A percentile compares a stretch with the other conserved stretches of the same genome.
Conservation (phyloP, 2,888 invertebrate genomes). For the Pasiphila rectangulata region DNA sequence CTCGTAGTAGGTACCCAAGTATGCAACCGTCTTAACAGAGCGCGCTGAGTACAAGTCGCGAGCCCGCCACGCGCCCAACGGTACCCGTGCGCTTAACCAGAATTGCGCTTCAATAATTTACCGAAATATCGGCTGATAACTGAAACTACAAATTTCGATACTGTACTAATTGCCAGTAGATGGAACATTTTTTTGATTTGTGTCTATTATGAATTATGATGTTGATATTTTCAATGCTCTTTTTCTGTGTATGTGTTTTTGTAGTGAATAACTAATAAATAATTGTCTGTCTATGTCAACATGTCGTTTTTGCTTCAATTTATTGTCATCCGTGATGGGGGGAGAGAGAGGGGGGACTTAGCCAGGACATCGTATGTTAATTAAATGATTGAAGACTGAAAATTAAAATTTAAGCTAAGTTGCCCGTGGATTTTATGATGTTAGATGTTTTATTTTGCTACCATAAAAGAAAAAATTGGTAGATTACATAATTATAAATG, state of each 20-base stretch:
- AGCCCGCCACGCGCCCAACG: slow-evolving; percentile 68
- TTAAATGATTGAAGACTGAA: too few species aligned
- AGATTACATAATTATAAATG: too few species aligned
- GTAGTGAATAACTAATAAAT: background rate
- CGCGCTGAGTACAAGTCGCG: slow-evolving; percentile 37
- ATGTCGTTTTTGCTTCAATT: too few species aligned
- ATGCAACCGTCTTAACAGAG: slow-evolving; percentile 17
- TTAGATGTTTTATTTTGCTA: too few species aligned
- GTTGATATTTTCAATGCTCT: background rate
- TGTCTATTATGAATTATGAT: background rate
- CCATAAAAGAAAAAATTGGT: too few species aligned
- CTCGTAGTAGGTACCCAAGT: too few species aligned
- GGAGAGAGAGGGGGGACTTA: too few species aligned
- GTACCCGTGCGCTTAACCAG: slow-evolving; percentile 58
- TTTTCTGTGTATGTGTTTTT: background rate
- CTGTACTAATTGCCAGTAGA: background rate
- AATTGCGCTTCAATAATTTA: slow-evolving; percentile 61
- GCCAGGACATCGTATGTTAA: too few species aligned
- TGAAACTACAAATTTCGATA: slow-evolving; percentile 1
- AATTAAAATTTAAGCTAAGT: too few species aligned
- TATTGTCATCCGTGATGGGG: too few species aligned
- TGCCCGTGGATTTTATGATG: too few species aligned
- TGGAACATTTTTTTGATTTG: background rate
- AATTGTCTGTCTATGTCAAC: too few species aligned
- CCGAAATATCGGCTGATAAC: slow-evolving; percentile 51